These are phyloP conservation scores for Pseudochaenichthys georgianus DNA, from an alignment of 2,797 vertebrate genomes.

Conservation along the genomic window DNA sequence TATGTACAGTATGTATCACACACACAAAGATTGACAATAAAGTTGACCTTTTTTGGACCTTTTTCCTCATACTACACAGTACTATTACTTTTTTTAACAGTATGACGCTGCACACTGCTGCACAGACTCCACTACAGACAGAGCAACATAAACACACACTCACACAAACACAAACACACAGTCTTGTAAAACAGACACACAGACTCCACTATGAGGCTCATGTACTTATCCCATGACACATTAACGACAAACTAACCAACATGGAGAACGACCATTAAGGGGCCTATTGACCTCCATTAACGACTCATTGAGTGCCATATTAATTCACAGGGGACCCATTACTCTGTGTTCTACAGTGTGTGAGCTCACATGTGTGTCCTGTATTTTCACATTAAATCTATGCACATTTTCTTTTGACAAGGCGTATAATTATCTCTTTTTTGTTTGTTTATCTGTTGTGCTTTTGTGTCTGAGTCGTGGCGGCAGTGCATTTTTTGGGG, in stretches of 20 bases:
- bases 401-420: slow-evolving; percentile 26
- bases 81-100: background rate
- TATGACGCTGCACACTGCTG: background rate
- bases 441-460: slow-evolving; percentile 8
- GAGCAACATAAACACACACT: background rate
- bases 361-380: slow-evolving; percentile 23
- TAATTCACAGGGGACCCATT: slow-evolving; percentile 66
- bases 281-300: slow-evolving; percentile 72
- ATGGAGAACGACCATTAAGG: slow-evolving; percentile 64
- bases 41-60: no score
- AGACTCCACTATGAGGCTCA: slow-evolving; percentile 35
- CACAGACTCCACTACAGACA: background rate
- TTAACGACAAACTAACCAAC: slow-evolving; percentile 68
- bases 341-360: slow-evolving; percentile 20
- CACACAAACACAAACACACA: background rate
- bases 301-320: slow-evolving; percentile 59
- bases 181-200: slow-evolving; percentile 21
- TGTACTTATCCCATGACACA: slow-evolving; percentile 52
- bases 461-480: slow-evolving; percentile 23
- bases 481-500: slow-evolving; percentile 16
- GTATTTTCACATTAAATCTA: slow-evolving; percentile 43
- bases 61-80: no score
- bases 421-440: slow-evolving; percentile 41
- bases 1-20: no score
- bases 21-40: no score